Percentiles rank a stretch among this genome's conserved stretches.
Conservation (phyloP, 2,888 invertebrate species). For the Mesorhabditis belari region DNA sequence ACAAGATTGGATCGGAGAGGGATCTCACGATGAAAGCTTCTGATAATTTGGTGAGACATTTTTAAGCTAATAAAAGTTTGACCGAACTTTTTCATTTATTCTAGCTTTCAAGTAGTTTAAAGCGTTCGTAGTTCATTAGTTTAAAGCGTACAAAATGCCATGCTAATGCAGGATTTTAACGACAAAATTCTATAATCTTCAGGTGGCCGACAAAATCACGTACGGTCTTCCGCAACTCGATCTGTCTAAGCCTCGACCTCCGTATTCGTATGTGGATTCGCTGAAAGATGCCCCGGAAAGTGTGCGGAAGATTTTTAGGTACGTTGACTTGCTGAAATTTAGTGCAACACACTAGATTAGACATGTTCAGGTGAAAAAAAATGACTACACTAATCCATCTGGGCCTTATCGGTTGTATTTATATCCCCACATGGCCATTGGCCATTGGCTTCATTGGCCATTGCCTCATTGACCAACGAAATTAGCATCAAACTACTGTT, state of each 20-base stretch:
- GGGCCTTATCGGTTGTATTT: not conserved
- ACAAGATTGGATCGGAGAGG: conserved; percentile 47
- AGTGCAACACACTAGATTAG: too few relatives aligned
- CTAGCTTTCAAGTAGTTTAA: not conserved
- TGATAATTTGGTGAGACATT: conserved; percentile 29
- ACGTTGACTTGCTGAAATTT: not conserved
- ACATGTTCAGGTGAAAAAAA: too few relatives aligned
- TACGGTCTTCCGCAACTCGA: conserved; percentile 48
- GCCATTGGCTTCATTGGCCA: too few relatives aligned
- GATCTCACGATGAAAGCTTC: conserved; percentile 46
- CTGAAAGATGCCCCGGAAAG: conserved; percentile 40
- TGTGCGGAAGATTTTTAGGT: conserved; percentile 46
- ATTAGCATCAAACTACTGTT: too few relatives aligned
- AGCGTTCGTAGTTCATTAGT: not conserved
- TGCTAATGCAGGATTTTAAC: not conserved
- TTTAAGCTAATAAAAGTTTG: conserved; percentile 1
- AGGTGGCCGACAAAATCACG: conserved; percentile 28
- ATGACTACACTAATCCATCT: too few relatives aligned
- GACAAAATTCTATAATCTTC: not conserved
- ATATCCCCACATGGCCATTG: too few relatives aligned
- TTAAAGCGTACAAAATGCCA: not conserved
- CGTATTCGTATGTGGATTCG: conserved; percentile 39
- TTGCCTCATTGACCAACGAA: too few relatives aligned
- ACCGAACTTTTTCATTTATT: not conserved
- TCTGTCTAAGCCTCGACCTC: conserved; percentile 24